A percentile compares a stretch with the other conserved stretches of the same genome.
phyloP scores from a whole-genome alignment of 1,140 invertebrate species.

The Drosophila teissieri region DNA sequence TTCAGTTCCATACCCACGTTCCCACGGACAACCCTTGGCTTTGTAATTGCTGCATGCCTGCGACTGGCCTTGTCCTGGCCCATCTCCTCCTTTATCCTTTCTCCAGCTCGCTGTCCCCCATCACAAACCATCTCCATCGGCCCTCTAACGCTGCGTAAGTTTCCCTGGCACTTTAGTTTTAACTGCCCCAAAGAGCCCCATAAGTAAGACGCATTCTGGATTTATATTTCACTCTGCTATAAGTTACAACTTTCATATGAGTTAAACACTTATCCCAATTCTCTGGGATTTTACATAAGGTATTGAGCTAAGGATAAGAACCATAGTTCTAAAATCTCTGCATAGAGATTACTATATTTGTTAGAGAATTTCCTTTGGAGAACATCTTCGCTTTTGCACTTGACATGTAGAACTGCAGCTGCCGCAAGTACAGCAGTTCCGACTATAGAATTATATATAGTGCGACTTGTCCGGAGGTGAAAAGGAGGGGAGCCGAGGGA shows the following conservation, averaged over 20 bases:
- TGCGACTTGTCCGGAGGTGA: slow-evolving; percentile 13
- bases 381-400: slow-evolving; percentile 23
- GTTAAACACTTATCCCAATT: too few species aligned
- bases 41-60: slow-evolving; percentile 74
- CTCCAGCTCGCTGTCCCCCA: not conserved
- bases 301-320: too few species aligned
- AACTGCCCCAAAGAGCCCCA: slow-evolving; percentile 37
- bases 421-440: slow-evolving; percentile 31
- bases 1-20: not conserved
- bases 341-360: not conserved
- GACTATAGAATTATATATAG: slow-evolving; percentile 40
- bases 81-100: not conserved
- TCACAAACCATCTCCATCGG: not conserved
- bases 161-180: slow-evolving; percentile 55
- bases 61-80: slow-evolving; percentile 45
- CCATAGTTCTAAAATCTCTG: too few species aligned
- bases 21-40: slow-evolving; percentile 30
- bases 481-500: not conserved
- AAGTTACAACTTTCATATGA: too few species aligned
- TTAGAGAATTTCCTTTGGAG: not conserved
- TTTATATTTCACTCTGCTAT: not conserved
- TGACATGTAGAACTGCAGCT: slow-evolving; percentile 60
- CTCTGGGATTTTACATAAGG: too few species aligned
- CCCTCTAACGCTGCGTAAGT: slow-evolving; percentile 58
- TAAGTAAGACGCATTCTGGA: not conserved